These are phyloP conservation scores for Dendrocopos noguchii DNA, from an alignment of 2,113 vertebrate genomes.

Conservation along the genomic window DNA sequence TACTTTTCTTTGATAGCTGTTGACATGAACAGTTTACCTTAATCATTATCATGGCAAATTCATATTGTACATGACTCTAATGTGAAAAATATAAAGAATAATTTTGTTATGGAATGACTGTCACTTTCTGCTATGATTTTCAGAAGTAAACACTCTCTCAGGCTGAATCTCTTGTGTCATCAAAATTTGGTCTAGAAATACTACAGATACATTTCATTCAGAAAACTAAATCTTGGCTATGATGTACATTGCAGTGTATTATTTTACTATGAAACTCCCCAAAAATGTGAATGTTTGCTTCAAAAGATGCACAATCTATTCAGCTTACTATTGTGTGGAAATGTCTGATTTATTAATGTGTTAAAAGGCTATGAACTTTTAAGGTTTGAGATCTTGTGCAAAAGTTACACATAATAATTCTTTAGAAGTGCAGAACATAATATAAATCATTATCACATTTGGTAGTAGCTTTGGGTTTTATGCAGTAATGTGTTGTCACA, in stretches of 20 bases:
- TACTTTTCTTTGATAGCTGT: background rate
- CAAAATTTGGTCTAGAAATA: background rate
- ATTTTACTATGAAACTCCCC: background rate
- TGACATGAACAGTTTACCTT: background rate
- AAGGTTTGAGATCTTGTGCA: background rate
- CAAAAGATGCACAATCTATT: background rate
- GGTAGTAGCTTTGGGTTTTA: background rate
- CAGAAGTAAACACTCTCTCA: background rate
- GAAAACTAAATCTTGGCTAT: background rate
- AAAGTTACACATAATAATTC: background rate
- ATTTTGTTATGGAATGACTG: background rate
- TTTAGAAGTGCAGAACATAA: background rate
- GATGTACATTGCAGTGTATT: background rate
- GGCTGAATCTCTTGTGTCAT: background rate
- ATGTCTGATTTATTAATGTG: background rate
- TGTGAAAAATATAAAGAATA: background rate
- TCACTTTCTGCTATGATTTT: background rate
- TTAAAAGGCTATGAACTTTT: background rate
- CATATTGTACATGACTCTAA: background rate
- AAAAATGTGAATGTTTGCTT: background rate
- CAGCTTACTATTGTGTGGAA: background rate
- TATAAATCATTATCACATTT: background rate
- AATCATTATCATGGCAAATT: background rate
- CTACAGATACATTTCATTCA: background rate
- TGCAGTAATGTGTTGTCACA: background rate